Base-by-base conservation (phyloP, 2,797 vertebrate genomes). In the Falco naumanni region DNA sequence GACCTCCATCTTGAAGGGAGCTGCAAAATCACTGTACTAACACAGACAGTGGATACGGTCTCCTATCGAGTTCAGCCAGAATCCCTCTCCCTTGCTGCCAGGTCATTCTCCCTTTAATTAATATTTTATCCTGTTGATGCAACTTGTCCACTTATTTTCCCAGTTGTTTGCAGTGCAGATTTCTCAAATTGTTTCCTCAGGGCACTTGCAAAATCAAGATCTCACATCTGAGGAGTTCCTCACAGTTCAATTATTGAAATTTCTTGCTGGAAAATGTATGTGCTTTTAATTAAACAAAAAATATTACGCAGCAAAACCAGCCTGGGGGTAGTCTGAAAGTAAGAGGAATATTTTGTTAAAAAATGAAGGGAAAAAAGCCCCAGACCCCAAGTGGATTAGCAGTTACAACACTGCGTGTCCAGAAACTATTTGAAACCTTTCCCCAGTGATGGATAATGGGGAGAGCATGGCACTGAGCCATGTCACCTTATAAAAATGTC, bases 101-200 rank as follows among this genome's bases (percentile, higher is more conserved):
- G 93, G 85, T 63, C 31, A 26, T 63, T 92, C 65, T 56, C 43
- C 28, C 45, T 95, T 96, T 91, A 82, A 97, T 96, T 97, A 95
- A 96, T 96, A 96, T 96, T 96, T 93, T 41, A 95, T 90, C 94
- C 17, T 83, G 92, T 96, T 87, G 89, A 89, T 75, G 95, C 29
- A 90, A 84, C 85, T 93, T 87, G 93, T 97, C 95, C 96, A 97
- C 64, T 92, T 87, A 76, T 93, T 96, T 95, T 92, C 87, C 94
- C 94, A 87, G 79, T 72, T 96, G 77, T 94, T 95, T 97, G 89
- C 80, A 92, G 75, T 93, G 90, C 43, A 6, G 79, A 94, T 97
- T 97, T 96, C 78, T 83, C 86, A 83, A 93, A 95, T 90, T 93
- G 47, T 97, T 97, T 92, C 89, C 80, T 96, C 12, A 1, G 76